Percentiles rank a stretch among this genome's conserved stretches.
Conservation (phyloP, 1,140 invertebrate species). For the Bactericera cockerelli region DNA sequence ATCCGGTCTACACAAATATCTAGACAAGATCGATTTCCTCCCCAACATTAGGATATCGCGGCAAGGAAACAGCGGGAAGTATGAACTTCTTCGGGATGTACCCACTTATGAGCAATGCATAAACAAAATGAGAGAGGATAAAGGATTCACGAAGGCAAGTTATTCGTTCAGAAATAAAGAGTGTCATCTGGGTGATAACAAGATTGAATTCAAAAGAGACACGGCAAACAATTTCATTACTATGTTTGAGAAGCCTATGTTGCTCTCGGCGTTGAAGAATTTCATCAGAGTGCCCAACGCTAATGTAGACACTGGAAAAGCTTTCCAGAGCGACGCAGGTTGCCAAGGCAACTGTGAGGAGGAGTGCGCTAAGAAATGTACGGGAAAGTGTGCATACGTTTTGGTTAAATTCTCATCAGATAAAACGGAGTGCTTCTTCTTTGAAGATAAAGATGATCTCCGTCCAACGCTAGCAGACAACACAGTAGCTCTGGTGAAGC, state of each 20-base stretch:
- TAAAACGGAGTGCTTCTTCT: constrained; percentile 9
- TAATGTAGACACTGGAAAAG: not conserved
- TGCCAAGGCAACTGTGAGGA: constrained; percentile 9
- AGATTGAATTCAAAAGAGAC: constrained; percentile 1
- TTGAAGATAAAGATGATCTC: constrained; percentile 1
- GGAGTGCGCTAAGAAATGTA: constrained; percentile 11
- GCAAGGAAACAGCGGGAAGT: not conserved
- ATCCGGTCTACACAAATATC: not conserved
- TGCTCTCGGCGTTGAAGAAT: constrained; percentile 3
- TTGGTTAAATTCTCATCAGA: not conserved
- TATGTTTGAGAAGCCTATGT: constrained; percentile 12
- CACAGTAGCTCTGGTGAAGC: not conserved
- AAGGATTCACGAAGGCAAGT: not conserved
- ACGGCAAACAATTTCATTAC: not conserved
- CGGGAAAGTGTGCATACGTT: constrained; percentile 4
- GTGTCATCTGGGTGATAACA: not conserved
- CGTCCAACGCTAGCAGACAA: not conserved
- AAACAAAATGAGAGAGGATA: not conserved
- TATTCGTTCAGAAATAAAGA: not conserved
- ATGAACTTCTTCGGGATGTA: not conserved
- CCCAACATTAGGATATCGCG: not conserved
- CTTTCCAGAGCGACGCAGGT: not conserved
- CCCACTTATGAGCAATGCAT: not conserved
- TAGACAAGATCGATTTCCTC: not conserved
- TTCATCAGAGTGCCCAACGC: constrained; percentile 11